Evolutionary conservation across 2,888 invertebrate genomes (phyloP).

Genomic region (Zygothrica quintamaculata): DNA sequence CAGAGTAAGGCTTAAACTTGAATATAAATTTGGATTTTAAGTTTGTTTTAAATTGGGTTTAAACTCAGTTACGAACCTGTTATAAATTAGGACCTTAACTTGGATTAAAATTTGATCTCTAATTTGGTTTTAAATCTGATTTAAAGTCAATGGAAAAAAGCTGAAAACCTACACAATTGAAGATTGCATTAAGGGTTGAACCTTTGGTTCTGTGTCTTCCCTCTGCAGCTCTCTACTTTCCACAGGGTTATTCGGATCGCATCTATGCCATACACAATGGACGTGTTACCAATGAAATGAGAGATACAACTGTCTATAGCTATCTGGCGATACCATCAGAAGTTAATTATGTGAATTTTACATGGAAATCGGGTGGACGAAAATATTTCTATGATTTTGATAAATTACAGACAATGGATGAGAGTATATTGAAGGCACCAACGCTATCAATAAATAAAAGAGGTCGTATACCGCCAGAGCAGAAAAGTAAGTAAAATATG

Average conservation of each 20-base stretch:
- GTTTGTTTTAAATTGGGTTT: too few species aligned
- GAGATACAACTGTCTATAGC: constrained; percentile 95
- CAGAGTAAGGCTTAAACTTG: too few species aligned
- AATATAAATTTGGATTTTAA: too few species aligned
- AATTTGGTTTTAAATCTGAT: too few species aligned
- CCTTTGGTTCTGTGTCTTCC: too few species aligned
- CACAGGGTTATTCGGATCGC: constrained; percentile 79
- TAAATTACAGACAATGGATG: constrained; percentile 92
- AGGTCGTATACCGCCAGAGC: constrained; percentile 93
- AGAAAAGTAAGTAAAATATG: constrained; percentile 88
- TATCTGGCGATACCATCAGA: constrained; percentile 96
- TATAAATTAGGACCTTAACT: too few species aligned
- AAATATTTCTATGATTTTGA: constrained; percentile 95
- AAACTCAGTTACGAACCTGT: too few species aligned
- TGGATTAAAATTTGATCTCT: too few species aligned
- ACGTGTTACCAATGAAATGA: constrained; percentile 92
- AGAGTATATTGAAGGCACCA: constrained; percentile 93
- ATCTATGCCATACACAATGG: constrained; percentile 96
- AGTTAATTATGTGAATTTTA: constrained; percentile 95
- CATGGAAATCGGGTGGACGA: constrained; percentile 93
- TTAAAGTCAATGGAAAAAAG: too few species aligned
- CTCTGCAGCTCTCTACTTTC: constrained; percentile 81
- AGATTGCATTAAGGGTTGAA: too few species aligned
- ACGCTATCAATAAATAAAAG: constrained; percentile 93
- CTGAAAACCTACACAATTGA: too few species aligned